These are phyloP conservation scores for Agrypnus murinus DNA, from an alignment of 2,888 invertebrate species.

Conservation along the genomic window DNA sequence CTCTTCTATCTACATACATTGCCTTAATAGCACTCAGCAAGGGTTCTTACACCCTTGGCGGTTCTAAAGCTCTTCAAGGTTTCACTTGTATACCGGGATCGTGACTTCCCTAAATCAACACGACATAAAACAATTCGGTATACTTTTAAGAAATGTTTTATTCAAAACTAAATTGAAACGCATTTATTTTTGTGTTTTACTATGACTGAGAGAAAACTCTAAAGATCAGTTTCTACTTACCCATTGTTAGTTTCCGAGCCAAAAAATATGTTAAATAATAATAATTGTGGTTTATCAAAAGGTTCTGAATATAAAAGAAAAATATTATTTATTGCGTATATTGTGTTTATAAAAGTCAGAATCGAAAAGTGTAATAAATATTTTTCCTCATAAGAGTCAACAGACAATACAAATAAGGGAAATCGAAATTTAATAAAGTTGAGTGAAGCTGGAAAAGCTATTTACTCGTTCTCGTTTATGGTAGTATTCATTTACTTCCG, in stretches of 20 bases:
- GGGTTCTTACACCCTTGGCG: conserved; percentile 8
- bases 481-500: conserved; percentile 20
- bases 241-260: too few species aligned
- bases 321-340: too few species aligned
- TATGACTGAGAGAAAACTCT: too few species aligned
- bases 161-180: too few species aligned
- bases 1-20: conserved; percentile 30
- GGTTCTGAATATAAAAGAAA: too few species aligned
- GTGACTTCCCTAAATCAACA: background rate
- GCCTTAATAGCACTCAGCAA: conserved; percentile 15
- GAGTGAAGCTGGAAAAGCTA: conserved; percentile 19
- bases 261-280: too few species aligned
- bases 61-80: conserved; percentile 6
- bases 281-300: too few species aligned
- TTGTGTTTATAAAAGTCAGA: background rate
- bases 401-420: conserved; percentile 29
- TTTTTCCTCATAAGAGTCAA: conserved; percentile 21
- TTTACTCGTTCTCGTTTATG: conserved; percentile 25
- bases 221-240: too few species aligned
- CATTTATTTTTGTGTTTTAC: too few species aligned
- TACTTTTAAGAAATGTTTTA: background rate
- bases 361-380: conserved; percentile 12
- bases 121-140: background rate
- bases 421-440: conserved; percentile 28
- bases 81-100: background rate